Base-by-base conservation (phyloP, 2,888 invertebrate species). In the Zaprionus lineosus region DNA sequence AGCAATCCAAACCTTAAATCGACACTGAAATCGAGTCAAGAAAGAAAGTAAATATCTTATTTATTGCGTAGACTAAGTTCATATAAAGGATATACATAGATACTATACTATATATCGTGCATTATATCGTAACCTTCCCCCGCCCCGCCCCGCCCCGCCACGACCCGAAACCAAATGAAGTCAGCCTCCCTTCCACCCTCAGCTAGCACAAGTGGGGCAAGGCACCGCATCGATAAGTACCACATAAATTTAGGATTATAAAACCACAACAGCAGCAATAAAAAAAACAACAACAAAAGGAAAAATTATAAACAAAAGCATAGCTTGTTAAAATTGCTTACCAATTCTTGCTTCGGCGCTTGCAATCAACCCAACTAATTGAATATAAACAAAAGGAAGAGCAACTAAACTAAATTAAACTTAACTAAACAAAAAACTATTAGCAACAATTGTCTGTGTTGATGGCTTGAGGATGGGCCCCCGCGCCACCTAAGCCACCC, bases 21-120 rank as follows among this genome's bases (percentile, higher is more conserved):
- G 48, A 58, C 41, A 26, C 36, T 70, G 64, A 68, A 43, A 70
- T 57, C 48, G 47, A 66, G 53, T 60, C 60, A 59, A 65, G 43
- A 36, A 28, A 47, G 24, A 33, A 36, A 40, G 6, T 24, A 51
- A 50, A 57, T 48, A 26, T 63, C 64, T 67, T 78, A 84, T 78
- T 78, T 78, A 78, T 78, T 78, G 78, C 52, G 53, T 81, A 78
- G 84, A 48, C 52, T 78, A 78, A 78, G 78, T 58, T 69, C 69
- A 75, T 36, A 11, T 9, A 18, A 19, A n/a, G n/a, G n/a, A 56
- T 48, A 41, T 31, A 14, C 8, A 19, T 46, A 15, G 31, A 14
- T 36, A n/a, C n/a, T n/a, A n/a, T 19, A n/a, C 15, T 29, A 34
- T 26, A 24, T 46, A 62, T 52, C 41, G 53, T 52, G 34, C 39